A percentile compares a stretch with the other conserved stretches of the same genome.
These are phyloP conservation scores for Phyto melanocephala DNA, from an alignment of 2,888 invertebrate species.

Conservation along the genomic window DNA sequence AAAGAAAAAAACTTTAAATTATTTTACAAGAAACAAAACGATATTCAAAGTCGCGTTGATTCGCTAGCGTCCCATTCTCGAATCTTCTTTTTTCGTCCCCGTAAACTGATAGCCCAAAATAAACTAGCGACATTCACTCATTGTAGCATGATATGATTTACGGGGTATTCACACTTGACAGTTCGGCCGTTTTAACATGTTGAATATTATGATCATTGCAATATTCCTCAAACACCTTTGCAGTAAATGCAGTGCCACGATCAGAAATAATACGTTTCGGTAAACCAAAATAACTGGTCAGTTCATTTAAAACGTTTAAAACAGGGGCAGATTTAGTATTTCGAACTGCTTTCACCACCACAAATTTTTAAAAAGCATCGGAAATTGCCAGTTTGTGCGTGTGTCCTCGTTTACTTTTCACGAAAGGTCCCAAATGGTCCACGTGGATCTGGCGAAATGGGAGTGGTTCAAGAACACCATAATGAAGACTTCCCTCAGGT, in stretches of 20 bases:
- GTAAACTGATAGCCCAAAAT: too few relatives aligned
- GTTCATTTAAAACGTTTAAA: conserved; percentile 62
- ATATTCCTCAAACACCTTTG: conserved; percentile 62
- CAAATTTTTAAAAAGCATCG: conserved; percentile 60
- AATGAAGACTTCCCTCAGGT: conserved; percentile 14
- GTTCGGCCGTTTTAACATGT: conserved; percentile 26
- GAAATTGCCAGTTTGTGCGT: conserved; percentile 48
- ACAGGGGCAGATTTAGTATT: conserved; percentile 48
- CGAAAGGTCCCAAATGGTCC: conserved; percentile 52
- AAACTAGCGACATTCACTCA: too few relatives aligned
- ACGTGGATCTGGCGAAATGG: conserved; percentile 24
- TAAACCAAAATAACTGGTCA: conserved; percentile 66
- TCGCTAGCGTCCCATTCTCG: too few relatives aligned
- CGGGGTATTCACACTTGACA: too few relatives aligned
- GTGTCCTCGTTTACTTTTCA: conserved; percentile 40
- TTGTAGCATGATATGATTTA: too few relatives aligned
- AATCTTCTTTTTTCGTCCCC: too few relatives aligned
- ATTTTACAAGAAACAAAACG: too few relatives aligned
- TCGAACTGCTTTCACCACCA: conserved; percentile 38
- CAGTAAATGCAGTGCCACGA: conserved; percentile 59
- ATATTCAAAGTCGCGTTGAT: too few relatives aligned
- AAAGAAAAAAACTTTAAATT: too few relatives aligned
- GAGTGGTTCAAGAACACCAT: neutral
- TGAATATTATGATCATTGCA: neutral
- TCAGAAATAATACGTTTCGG: conserved; percentile 68